Percentiles rank a stretch among this genome's conserved stretches.
These are phyloP conservation scores for Heterocephalus glaber DNA, from an alignment of 2,113 vertebrate genomes.

Conservation along the genomic window DNA sequence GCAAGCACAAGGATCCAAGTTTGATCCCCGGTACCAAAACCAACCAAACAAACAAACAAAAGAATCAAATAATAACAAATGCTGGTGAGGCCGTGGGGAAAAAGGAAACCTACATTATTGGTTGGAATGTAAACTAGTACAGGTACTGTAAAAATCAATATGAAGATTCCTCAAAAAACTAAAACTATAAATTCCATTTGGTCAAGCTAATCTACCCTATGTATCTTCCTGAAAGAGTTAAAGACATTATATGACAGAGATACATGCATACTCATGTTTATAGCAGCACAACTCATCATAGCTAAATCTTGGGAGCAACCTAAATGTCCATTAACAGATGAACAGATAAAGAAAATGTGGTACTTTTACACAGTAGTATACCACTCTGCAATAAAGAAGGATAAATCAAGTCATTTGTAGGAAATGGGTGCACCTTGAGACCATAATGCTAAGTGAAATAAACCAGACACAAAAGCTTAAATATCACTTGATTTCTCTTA, in stretches of 20 bases:
- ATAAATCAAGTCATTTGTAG: background rate
- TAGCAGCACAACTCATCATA: background rate
- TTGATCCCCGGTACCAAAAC: too few relatives aligned
- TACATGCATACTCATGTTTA: background rate
- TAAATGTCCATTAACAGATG: background rate
- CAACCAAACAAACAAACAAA: too few relatives aligned
- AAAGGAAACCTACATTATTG: background rate
- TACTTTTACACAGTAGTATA: background rate
- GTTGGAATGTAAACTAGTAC: background rate
- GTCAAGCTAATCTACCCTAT: background rate
- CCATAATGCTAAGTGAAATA: background rate
- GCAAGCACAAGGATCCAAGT: too few relatives aligned
- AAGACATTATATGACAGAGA: background rate
- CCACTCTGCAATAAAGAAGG: background rate
- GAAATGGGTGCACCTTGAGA: background rate
- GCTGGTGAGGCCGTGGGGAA: background rate
- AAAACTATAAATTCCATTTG: background rate
- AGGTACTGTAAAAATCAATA: background rate
- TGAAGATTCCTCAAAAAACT: background rate
- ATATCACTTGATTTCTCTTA: background rate
- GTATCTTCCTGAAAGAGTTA: background rate
- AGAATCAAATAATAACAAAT: background rate
- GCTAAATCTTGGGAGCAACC: background rate
- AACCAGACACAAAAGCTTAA: background rate
- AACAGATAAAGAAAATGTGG: background rate